Evolutionary conservation across 2,888 invertebrate species (phyloP), one percentile per base, ranked within the genome.

Genomic region (Trichogramma dendrolimi): DNA sequence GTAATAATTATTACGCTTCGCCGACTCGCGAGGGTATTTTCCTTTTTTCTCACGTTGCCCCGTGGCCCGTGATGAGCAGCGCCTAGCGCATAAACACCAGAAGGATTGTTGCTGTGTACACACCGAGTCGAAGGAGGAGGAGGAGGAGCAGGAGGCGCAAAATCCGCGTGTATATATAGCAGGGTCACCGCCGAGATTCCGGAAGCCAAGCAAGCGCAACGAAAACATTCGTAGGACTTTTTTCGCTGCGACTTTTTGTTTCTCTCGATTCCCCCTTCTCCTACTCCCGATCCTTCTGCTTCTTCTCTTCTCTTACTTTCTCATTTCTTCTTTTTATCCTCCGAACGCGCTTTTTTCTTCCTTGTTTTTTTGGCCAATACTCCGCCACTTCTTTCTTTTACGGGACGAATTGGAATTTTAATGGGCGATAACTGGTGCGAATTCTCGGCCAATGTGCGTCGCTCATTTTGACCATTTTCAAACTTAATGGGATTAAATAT

Each of bases 1-100:
- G 58, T 46, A 62, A 62, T 52, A 65, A 65, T 65, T 60, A 65
- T 65, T 60, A 60, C 65, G 62, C 65, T 62, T 58, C 43, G 57
- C 58, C 41, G 62, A 44, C 14, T 7, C 43, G 11, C 11, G n/a
- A 46, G 46, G 41, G 52, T 53, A 49, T 11, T 46, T 5, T 44
- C 50, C 2, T 62, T 62, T 60, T 65, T 65, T 65, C 62, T 65
- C 65, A 65, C 62, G 62, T 58, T 60, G 51, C n/a, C 41, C 40
- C 41, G 39, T 8, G 39, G 7, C 10, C 41, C 52, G 6, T 41
- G 38, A 53, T n/a, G 8, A 10, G 46, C 46, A 10, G 10, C n/a
- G 14, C 38, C 5, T n/a, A 7, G 47, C 56, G 62, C 55, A 59
- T 59, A 59, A 53, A 43, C 55, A 53, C 46, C 8, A n/a, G 27